Conservation (phyloP, 1,140 invertebrate genomes). For the Portunus trituberculatus region DNA sequence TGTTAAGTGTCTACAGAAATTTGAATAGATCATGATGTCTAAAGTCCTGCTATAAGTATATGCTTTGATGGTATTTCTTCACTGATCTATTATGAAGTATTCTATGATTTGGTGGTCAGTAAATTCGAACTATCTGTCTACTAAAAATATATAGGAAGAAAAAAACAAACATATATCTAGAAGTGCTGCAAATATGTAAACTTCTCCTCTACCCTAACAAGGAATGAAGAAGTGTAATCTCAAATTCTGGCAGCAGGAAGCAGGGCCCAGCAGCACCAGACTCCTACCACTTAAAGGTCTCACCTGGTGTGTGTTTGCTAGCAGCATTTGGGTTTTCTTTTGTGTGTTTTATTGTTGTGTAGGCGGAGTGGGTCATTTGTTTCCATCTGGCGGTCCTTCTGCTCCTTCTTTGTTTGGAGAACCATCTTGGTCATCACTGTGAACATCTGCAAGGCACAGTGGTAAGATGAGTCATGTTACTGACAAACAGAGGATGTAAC, state of each 20-base stretch:
- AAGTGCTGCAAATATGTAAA: no score
- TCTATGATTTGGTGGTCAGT: no score
- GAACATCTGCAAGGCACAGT: constrained; percentile 85
- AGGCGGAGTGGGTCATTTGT: constrained; percentile 66
- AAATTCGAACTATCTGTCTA: no score
- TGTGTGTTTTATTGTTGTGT: constrained; percentile 80
- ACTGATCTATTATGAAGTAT: no score
- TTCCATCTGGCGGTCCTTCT: constrained; percentile 84
- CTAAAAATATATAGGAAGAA: no score
- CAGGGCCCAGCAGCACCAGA: not conserved
- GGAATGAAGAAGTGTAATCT: no score
- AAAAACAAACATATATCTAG: no score
- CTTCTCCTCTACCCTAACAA: no score
- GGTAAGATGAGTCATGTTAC: not conserved
- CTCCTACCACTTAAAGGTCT: not conserved
- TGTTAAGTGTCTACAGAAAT: no score
- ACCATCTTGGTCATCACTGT: constrained; percentile 88
- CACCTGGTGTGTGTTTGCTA: constrained; percentile 68
- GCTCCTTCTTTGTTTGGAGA: constrained; percentile 85
- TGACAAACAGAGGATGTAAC: not conserved
- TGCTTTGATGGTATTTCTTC: no score
- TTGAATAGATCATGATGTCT: no score
- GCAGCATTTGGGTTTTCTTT: constrained; percentile 79
- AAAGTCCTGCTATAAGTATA: no score
- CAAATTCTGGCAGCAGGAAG: not conserved